A percentile compares a stretch with the other conserved stretches of the same genome.
phyloP scores from a whole-genome alignment of 2,797 vertebrate genomes.

The Phataginus tricuspis region DNA sequence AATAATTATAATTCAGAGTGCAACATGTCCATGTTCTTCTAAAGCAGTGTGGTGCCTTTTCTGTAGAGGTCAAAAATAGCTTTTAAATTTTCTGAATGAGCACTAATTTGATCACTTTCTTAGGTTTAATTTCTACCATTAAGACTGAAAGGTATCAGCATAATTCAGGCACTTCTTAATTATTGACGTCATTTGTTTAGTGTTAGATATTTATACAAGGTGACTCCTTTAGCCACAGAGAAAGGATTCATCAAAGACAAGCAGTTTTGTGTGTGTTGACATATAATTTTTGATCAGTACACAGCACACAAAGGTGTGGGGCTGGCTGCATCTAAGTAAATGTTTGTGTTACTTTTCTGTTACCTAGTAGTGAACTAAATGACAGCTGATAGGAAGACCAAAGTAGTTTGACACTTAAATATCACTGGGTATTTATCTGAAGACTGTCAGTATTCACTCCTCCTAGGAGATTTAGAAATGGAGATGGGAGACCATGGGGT shows the following conservation, averaged over 20 bases:
- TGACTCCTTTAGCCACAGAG: neutral
- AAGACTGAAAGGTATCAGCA: constrained; percentile 1
- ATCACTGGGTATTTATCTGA: neutral
- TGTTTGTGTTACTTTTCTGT: neutral
- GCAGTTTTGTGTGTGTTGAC: neutral
- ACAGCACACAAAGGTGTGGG: neutral
- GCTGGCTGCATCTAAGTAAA: neutral
- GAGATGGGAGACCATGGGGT: neutral
- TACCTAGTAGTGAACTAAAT: constrained; percentile 47
- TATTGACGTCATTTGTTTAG: neutral
- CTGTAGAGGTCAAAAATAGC: constrained; percentile 3
- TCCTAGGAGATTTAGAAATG: neutral
- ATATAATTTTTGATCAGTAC: neutral
- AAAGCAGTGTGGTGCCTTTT: constrained; percentile 26
- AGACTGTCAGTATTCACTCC: neutral
- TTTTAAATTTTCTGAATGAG: constrained; percentile 28
- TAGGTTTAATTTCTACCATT: constrained; percentile 44
- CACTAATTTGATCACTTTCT: constrained; percentile 7
- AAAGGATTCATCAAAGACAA: constrained; percentile 28
- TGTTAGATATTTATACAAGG: neutral
- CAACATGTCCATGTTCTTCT: neutral
- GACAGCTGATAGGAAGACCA: neutral
- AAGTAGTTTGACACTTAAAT: neutral
- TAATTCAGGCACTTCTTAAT: constrained; percentile 60
- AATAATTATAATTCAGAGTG: neutral